Conservation (phyloP, 2,797 vertebrate species). For the Rhinatrema bivittatum region DNA sequence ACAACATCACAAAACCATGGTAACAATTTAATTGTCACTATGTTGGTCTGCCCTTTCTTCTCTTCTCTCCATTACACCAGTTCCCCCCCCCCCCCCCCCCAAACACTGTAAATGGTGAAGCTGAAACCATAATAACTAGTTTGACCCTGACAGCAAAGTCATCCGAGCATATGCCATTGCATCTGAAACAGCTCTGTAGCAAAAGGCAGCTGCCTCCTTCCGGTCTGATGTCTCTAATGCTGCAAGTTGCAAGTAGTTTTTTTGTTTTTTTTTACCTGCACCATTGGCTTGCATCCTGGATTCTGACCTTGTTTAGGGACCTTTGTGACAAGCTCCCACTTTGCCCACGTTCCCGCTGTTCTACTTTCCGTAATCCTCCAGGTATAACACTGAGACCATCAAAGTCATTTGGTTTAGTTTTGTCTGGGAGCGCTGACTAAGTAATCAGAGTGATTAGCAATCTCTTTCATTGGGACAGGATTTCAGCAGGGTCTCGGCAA, state of each 20-base stretch:
- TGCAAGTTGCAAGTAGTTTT: neutral
- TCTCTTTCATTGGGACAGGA: constrained; percentile 6
- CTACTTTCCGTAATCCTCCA: neutral
- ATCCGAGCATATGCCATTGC: neutral
- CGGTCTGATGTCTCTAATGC: neutral
- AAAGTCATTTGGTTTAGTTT: constrained; percentile 7
- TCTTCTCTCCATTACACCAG: neutral
- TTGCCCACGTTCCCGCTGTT: too few species aligned
- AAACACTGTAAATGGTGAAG: neutral
- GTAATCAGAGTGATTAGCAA: constrained; percentile 19
- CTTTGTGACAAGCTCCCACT: too few species aligned
- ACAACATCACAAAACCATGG: too few species aligned
- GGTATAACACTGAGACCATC: constrained; percentile 10
- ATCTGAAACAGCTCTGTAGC: neutral
- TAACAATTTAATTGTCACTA: too few species aligned
- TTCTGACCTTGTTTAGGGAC: constrained; percentile 22
- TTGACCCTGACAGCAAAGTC: neutral
- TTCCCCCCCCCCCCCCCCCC: neutral
- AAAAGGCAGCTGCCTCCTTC: neutral
- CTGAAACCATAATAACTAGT: neutral
- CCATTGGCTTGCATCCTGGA: constrained; percentile 6
- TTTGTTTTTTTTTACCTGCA: constrained; percentile 1
- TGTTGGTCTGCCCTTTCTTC: too few species aligned
- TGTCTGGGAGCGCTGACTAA: constrained; percentile 7
- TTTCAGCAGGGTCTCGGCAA: constrained; percentile 2